These are phyloP conservation scores for Catharus bicknelli DNA, from an alignment of 2,113 vertebrate species.

Conservation along the genomic window DNA sequence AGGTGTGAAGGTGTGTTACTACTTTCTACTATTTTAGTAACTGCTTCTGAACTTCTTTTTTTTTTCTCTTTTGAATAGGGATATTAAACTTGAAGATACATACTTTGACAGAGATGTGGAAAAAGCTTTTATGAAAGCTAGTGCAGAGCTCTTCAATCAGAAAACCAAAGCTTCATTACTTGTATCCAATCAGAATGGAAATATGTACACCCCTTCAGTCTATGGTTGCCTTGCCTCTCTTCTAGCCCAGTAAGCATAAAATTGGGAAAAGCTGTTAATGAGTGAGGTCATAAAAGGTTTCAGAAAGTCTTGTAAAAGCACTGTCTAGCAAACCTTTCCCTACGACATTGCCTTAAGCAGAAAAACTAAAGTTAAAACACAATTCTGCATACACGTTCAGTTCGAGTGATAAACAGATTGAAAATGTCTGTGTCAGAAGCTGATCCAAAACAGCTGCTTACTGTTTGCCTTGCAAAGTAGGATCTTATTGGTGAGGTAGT, in stretches of 20 bases:
- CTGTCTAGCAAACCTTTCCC: background rate
- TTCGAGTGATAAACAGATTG: background rate
- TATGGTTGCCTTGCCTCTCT: slow-evolving; percentile 95
- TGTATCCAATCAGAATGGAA: slow-evolving; percentile 93
- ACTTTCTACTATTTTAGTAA: background rate
- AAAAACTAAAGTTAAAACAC: background rate
- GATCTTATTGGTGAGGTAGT: background rate
- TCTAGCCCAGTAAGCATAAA: slow-evolving; percentile 86
- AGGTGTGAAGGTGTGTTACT: background rate
- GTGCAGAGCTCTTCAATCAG: slow-evolving; percentile 86
- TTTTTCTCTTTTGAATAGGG: slow-evolving; percentile 72
- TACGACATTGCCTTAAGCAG: background rate
- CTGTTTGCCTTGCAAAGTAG: background rate
- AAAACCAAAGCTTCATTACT: slow-evolving; percentile 94
- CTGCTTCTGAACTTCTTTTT: background rate
- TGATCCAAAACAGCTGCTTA: background rate
- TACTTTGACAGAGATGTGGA: slow-evolving; percentile 98
- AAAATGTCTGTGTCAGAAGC: background rate
- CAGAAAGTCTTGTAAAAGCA: background rate
- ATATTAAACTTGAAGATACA: slow-evolving; percentile 88
- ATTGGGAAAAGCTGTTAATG: background rate
- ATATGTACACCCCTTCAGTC: slow-evolving; percentile 98
- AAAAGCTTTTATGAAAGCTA: slow-evolving; percentile 97
- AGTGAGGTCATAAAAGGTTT: background rate
- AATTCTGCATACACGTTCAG: rapidly evolving